phyloP scores from a whole-genome alignment of 1,140 invertebrate species.

The Phocides pigmalion region DNA sequence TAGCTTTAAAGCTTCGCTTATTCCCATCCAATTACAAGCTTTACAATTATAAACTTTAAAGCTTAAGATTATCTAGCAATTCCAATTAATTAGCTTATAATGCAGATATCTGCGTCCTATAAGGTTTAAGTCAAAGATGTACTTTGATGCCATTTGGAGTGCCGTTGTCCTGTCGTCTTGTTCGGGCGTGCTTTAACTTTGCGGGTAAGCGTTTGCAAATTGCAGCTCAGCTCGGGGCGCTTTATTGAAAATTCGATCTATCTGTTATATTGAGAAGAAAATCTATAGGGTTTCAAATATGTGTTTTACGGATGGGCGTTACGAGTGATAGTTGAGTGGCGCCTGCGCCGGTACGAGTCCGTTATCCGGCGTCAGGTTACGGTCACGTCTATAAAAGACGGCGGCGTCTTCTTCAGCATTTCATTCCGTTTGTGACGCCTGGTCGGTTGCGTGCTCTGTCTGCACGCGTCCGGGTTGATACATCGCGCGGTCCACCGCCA shows the following conservation, averaged over 20 bases:
- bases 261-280: conserved; percentile 62
- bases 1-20: too few relatives aligned
- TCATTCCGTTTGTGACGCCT: conserved; percentile 79
- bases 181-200: conserved; percentile 52
- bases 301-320: conserved; percentile 37
- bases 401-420: conserved; percentile 80
- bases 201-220: conserved; percentile 65
- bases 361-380: conserved; percentile 83
- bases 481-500: conserved; percentile 25
- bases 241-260: conserved; percentile 82
- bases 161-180: conserved; percentile 60
- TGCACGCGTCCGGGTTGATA: conserved; percentile 49
- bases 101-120: conserved; percentile 25
- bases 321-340: conserved; percentile 56
- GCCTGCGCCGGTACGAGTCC: conserved; percentile 57
- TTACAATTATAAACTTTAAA: too few relatives aligned
- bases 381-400: conserved; percentile 81
- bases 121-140: conserved; percentile 42
- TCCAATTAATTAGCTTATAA: conserved; percentile 13
- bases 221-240: conserved; percentile 74
- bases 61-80: neutral
- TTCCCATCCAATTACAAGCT: too few relatives aligned
- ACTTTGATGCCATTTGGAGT: conserved; percentile 57
- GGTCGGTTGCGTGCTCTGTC: conserved; percentile 63
- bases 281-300: conserved; percentile 23